Evolutionary conservation across 1,140 invertebrate genomes (phyloP), one percentile per base, ranked within the genome.

Genomic region (Chironomus tepperi): DNA sequence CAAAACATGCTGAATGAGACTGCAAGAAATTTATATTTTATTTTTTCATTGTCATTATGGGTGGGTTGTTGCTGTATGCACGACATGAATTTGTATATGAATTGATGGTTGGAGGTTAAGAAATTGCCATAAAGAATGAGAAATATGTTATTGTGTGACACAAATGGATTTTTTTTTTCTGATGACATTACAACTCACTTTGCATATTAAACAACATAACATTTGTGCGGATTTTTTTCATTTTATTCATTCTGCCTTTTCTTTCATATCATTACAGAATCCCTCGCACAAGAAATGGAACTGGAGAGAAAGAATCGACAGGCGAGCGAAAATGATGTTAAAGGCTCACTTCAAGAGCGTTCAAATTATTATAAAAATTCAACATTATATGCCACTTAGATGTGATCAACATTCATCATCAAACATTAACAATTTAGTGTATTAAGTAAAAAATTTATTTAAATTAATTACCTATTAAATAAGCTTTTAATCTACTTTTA

Each of bases 351-450:
- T 76, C 91, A 92, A 81, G 92, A 94, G 79, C 85, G 89, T 78
- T 87, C 89, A 76, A 86, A 86, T 77, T 93, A 93, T 83, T 93
- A 93, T 86, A 93, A 94, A 83, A 93, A 92, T 82, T 93, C 91
- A 12, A 91, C 93, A 75, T 85, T 94, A 73, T 94, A 93, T 81
- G 92, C 89, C 76, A 93, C 91, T 86, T 93, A 93, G 89, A 88
- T 84, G 74, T 74, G 19, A 18, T 70, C 16, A 70, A 18, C 2
- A 10, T 70, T 18, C 0, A 8, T 10, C 18, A 19, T 57, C 47
- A 12, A n/a, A 12, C 47, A 57, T 57, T 57, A 12, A n/a, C 9
- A 12, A 57, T 57, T n/a, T 67, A 18, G 16, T 70, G 18, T n/a
- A 70, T 57, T 57, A 57, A 57, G 47, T 57, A 57, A 12, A 57